Evolutionary conservation across 2,113 vertebrate species (phyloP).

Genomic region (Cheilinus undulatus): DNA sequence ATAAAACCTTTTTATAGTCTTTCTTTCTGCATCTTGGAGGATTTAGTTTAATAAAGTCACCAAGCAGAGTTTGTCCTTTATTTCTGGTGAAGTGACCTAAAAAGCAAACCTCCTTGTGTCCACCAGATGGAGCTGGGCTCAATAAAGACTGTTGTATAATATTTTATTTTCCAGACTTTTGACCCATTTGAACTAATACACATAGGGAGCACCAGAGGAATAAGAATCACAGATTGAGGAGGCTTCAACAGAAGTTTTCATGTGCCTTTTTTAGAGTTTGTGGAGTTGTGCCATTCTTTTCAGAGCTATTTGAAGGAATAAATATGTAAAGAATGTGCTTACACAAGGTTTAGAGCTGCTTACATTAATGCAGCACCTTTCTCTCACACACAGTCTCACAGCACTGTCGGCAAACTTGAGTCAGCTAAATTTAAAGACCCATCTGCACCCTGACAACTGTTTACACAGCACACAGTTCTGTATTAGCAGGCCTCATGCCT

Average conservation of each 20-base stretch:
- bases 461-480: conserved; percentile 26
- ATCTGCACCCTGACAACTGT: conserved; percentile 43
- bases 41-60: too few relatives aligned
- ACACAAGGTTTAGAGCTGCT: neutral
- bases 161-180: neutral
- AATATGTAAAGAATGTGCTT: neutral
- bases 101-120: neutral
- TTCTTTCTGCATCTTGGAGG: too few relatives aligned
- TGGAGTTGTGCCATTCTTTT: neutral
- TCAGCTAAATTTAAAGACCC: conserved; percentile 45
- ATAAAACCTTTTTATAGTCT: too few relatives aligned
- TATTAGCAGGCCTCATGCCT: conserved; percentile 39
- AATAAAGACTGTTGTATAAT: neutral
- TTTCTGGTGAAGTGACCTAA: neutral
- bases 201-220: neutral
- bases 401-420: conserved; percentile 19
- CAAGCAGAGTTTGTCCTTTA: too few relatives aligned
- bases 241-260: neutral
- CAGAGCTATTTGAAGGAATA: conserved; percentile 20
- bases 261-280: neutral
- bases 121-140: conserved; percentile 53
- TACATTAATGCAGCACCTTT: conserved; percentile 13
- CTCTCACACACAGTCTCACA: conserved; percentile 13
- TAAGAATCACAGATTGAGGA: neutral
- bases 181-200: conserved; percentile 11